Evolutionary conservation across 2,797 vertebrate genomes (phyloP).

Genomic region (Acrossocheilus wenchowensis): DNA sequence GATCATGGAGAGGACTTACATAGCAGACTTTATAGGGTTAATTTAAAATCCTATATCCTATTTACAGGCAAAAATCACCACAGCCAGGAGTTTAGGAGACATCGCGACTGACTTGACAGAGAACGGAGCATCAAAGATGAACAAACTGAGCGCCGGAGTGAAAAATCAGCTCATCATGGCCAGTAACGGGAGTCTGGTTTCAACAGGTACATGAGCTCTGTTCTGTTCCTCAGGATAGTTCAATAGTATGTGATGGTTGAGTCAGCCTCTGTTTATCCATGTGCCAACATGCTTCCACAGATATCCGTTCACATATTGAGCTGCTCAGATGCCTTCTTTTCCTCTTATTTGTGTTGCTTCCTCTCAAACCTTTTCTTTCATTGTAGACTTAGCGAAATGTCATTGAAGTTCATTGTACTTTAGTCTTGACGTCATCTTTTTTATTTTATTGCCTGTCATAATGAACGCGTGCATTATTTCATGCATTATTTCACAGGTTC

Average conservation of each 20-base stretch:
- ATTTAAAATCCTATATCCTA: not conserved
- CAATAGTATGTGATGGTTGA: not conserved
- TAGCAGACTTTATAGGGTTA: not conserved
- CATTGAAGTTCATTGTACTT: not conserved
- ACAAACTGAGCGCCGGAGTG: slow-evolving; percentile 80
- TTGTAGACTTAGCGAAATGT: not conserved
- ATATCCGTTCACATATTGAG: slow-evolving; percentile 11
- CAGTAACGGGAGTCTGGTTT: slow-evolving; percentile 95
- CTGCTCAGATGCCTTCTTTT: not conserved
- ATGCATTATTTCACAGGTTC: slow-evolving; percentile 70
- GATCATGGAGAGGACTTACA: not conserved
- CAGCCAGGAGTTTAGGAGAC: slow-evolving; percentile 90
- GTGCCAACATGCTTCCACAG: not conserved
- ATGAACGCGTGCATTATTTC: not conserved
- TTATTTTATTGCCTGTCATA: not conserved
- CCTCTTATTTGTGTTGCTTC: not conserved
- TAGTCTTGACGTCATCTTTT: not conserved
- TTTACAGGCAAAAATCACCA: slow-evolving; percentile 90
- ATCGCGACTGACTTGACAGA: slow-evolving; percentile 94
- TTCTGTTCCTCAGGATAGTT: not conserved
- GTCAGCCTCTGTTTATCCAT: not conserved
- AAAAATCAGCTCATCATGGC: slow-evolving; percentile 96
- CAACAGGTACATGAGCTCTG: slow-evolving; percentile 84
- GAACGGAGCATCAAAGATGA: slow-evolving; percentile 84
- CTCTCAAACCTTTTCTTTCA: not conserved